Conservation (phyloP, 2,888 invertebrate genomes). For the Molorchus minor region DNA sequence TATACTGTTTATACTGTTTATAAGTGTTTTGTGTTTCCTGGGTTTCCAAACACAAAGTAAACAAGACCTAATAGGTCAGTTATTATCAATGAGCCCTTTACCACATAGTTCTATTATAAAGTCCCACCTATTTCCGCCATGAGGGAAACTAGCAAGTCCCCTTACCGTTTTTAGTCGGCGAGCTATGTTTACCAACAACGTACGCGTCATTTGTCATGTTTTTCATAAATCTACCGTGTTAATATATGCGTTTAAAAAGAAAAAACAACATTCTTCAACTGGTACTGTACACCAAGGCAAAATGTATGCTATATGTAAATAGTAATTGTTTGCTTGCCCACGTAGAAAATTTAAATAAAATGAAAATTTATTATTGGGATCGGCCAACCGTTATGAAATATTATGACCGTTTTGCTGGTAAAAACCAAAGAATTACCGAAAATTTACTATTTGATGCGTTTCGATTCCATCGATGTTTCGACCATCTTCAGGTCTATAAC, state of each 20-base stretch:
- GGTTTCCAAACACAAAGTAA: too few relatives aligned
- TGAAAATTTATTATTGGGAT: constrained; percentile 54
- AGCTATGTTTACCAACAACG: neutral
- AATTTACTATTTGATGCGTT: too few relatives aligned
- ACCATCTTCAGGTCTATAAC: neutral
- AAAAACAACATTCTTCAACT: constrained; percentile 41
- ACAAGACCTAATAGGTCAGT: too few relatives aligned
- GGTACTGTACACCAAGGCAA: constrained; percentile 42
- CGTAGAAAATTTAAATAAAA: constrained; percentile 54
- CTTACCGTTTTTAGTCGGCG: too few relatives aligned
- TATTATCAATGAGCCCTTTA: too few relatives aligned
- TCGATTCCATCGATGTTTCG: neutral
- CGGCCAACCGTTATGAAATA: constrained; percentile 48
- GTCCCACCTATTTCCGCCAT: too few relatives aligned
- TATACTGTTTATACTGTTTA: too few relatives aligned
- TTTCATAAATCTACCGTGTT: constrained; percentile 21
- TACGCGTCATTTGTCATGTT: constrained; percentile 12
- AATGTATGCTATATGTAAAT: constrained; percentile 45
- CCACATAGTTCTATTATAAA: too few relatives aligned
- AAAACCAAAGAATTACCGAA: too few relatives aligned
- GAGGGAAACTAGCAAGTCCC: too few relatives aligned
- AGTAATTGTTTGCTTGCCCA: constrained; percentile 44
- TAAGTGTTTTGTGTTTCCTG: too few relatives aligned
- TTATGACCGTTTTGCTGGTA: too few relatives aligned
- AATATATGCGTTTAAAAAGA: constrained; percentile 34